These are phyloP conservation scores for Ecliptopera silaceata DNA, from an alignment of 2,888 invertebrate genomes.

Conservation along the genomic window DNA sequence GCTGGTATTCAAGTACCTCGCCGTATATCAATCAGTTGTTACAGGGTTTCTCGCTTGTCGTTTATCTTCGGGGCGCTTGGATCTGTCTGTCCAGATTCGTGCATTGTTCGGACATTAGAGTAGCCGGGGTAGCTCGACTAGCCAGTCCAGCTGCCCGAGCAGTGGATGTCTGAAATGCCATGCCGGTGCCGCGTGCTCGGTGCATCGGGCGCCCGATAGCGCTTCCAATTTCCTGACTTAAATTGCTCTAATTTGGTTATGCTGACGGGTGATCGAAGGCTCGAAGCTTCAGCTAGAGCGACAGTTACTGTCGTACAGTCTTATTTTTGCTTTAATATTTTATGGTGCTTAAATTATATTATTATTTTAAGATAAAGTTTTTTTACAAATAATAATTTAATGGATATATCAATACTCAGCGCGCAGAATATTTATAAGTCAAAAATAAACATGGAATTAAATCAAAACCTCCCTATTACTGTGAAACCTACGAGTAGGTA, in stretches of 20 bases:
- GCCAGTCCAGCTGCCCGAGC: conserved; percentile 31
- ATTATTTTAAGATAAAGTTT: too few relatives aligned
- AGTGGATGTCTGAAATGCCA: conserved; percentile 79
- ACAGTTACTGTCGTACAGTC: conserved; percentile 52
- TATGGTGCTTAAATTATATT: not conserved
- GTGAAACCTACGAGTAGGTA: conserved; percentile 2
- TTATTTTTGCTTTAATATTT: conserved; percentile 7
- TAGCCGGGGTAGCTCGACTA: conserved; percentile 46
- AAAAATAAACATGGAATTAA: not conserved
- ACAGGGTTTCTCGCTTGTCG: conserved; percentile 78
- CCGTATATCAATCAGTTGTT: conserved; percentile 82
- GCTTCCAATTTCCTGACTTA: conserved; percentile 82
- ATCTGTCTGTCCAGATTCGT: conserved; percentile 79
- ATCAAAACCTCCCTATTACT: conserved; percentile 12
- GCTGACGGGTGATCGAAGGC: conserved; percentile 76
- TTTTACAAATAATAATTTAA: too few relatives aligned
- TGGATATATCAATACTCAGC: too few relatives aligned
- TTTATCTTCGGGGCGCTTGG: conserved; percentile 79
- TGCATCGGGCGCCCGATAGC: conserved; percentile 74
- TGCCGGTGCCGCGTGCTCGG: conserved; percentile 70
- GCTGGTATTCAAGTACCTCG: conserved; percentile 67
- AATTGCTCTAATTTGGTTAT: conserved; percentile 83
- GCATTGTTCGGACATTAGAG: conserved; percentile 81
- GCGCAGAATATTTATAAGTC: not conserved
- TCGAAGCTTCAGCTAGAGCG: conserved; percentile 54